Evolutionary conservation across 2,888 invertebrate genomes (phyloP).

Genomic region (Malthinus seriepunctatus): DNA sequence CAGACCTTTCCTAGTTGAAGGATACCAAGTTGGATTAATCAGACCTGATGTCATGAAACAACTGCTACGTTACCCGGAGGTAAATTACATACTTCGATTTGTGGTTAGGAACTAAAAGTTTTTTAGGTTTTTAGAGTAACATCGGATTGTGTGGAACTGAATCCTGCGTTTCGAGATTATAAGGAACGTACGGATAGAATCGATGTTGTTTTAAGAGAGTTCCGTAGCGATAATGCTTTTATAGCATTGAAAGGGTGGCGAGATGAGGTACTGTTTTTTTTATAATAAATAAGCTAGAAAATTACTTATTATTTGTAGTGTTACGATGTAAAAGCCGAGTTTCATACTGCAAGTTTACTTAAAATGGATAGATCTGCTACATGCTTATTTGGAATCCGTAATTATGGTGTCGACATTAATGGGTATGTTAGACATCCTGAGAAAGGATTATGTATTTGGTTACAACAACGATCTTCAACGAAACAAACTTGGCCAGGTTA

Average conservation of each 20-base stretch:
- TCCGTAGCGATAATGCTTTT: constrained; percentile 76
- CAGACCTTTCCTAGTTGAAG: constrained; percentile 86
- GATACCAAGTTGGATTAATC: constrained; percentile 87
- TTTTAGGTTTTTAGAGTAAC: constrained; percentile 71
- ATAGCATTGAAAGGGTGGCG: constrained; percentile 89
- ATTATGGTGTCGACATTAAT: constrained; percentile 94
- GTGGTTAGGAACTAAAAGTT: background rate
- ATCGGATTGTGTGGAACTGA: constrained; percentile 76
- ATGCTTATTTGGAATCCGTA: constrained; percentile 90
- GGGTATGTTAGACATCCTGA: constrained; percentile 87
- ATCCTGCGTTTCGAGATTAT: constrained; percentile 86
- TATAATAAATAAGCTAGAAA: background rate
- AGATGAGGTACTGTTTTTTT: constrained; percentile 74
- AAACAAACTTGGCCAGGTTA: constrained; percentile 94
- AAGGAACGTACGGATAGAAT: constrained; percentile 77
- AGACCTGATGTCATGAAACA: constrained; percentile 83
- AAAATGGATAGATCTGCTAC: constrained; percentile 92
- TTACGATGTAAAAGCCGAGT: constrained; percentile 85
- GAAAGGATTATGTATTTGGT: constrained; percentile 87
- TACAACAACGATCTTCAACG: constrained; percentile 86
- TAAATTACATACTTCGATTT: constrained; percentile 52
- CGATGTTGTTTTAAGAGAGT: constrained; percentile 76
- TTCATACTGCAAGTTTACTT: constrained; percentile 63
- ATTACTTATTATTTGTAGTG: constrained; percentile 58
- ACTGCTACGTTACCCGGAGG: constrained; percentile 80